A percentile compares a stretch with the other conserved stretches of the same genome.
Conservation (phyloP, 1,140 invertebrate genomes). For the Hypsibius dujardini region DNA sequence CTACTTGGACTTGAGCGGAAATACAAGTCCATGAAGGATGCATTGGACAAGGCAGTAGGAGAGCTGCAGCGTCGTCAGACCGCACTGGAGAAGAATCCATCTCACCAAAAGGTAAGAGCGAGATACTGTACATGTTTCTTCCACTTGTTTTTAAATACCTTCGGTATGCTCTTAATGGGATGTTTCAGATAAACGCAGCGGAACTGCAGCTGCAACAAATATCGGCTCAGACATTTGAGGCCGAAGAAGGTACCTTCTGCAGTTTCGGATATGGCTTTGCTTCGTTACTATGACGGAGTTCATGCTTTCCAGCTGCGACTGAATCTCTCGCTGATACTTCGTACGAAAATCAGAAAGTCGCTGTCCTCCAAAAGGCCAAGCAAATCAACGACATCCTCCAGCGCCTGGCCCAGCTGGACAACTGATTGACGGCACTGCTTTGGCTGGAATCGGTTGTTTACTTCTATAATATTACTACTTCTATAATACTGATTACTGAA, state of each 20-base stretch:
- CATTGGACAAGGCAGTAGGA: neutral
- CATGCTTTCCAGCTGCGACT: too few species aligned
- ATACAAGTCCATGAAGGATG: neutral
- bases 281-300: neutral
- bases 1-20: neutral
- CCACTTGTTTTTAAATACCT: neutral
- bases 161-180: neutral
- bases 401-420: neutral
- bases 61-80: neutral
- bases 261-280: neutral
- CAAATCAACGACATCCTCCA: neutral
- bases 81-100: neutral
- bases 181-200: neutral
- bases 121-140: neutral
- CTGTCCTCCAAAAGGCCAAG: neutral
- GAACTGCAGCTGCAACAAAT: neutral
- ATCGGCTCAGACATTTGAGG: neutral
- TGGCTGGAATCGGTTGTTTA: too few species aligned
- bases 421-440: neutral
- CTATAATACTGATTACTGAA: too few species aligned
- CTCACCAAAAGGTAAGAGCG: neutral
- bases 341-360: neutral
- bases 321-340: neutral
- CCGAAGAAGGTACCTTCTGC: constrained; percentile 5
- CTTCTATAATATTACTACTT: too few species aligned